phyloP scores from a whole-genome alignment of 1,140 invertebrate species.

The Orussus abietinus region DNA sequence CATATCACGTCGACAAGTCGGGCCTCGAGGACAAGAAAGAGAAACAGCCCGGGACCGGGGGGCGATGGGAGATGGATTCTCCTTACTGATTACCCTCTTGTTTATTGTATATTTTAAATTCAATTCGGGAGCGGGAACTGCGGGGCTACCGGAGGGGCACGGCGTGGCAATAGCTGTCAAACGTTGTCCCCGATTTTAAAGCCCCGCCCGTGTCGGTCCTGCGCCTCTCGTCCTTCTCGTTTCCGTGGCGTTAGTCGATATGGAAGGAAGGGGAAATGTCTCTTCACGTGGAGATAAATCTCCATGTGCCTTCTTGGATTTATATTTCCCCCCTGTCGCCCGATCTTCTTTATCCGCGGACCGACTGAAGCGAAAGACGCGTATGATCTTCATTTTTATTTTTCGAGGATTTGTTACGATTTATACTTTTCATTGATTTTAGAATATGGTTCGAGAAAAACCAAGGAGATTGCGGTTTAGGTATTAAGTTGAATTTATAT shows the following conservation, averaged over 20 bases:
- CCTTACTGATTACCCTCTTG: slow-evolving; percentile 52
- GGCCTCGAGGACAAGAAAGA: slow-evolving; percentile 16
- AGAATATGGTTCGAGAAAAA: too few relatives aligned
- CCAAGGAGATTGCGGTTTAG: too few relatives aligned
- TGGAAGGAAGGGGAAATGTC: not conserved
- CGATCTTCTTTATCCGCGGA: too few relatives aligned
- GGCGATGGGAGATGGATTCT: slow-evolving; percentile 1
- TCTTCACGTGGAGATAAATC: too few relatives aligned
- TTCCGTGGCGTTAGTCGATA: not conserved
- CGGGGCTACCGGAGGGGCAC: slow-evolving; percentile 16
- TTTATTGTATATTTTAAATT: slow-evolving; percentile 56
- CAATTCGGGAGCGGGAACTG: slow-evolving; percentile 43
- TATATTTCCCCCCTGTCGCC: too few relatives aligned
- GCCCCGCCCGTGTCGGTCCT: slow-evolving; percentile 28
- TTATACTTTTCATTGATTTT: too few relatives aligned
- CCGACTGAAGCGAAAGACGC: too few relatives aligned
- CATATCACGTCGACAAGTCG: slow-evolving; percentile 44
- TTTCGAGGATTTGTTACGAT: too few relatives aligned
- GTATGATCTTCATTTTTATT: too few relatives aligned
- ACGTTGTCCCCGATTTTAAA: slow-evolving; percentile 51
- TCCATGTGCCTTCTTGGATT: too few relatives aligned
- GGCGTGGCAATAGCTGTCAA: slow-evolving; percentile 51
- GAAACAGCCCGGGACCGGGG: slow-evolving; percentile 10
- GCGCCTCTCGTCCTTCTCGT: slow-evolving; percentile 29
- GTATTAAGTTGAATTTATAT: too few relatives aligned